Conservation (phyloP, 2,113 vertebrate genomes). For the Leuciscus idus region DNA sequence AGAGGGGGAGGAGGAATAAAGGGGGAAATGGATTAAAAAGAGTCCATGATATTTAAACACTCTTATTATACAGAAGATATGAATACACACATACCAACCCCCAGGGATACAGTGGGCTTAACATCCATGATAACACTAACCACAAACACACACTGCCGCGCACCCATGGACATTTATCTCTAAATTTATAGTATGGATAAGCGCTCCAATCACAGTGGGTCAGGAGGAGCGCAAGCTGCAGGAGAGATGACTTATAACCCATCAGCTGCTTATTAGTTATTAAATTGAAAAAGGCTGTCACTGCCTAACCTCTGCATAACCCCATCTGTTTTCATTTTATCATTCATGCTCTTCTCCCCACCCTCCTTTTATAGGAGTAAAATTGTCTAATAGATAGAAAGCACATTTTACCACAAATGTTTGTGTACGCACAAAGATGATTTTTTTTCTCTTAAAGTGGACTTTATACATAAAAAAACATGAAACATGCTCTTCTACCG, state of each 20-base stretch:
- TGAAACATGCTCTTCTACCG: background rate
- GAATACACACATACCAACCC: background rate
- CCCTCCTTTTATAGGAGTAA: background rate
- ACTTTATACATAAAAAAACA: background rate
- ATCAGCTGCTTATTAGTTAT: conserved; percentile 35
- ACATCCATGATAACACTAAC: conserved; percentile 4
- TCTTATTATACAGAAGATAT: conserved; percentile 43
- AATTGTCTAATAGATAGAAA: background rate
- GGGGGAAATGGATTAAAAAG: conserved; percentile 44
- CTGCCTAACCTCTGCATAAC: conserved; percentile 33
- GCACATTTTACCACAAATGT: background rate
- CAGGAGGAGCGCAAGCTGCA: conserved; percentile 23
- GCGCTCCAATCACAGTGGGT: conserved; percentile 22
- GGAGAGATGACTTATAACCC: conserved; percentile 33
- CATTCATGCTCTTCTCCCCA: background rate
- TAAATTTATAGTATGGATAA: conserved; percentile 45
- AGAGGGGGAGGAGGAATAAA: conserved; percentile 4
- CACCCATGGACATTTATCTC: conserved; percentile 32
- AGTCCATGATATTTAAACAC: conserved; percentile 57
- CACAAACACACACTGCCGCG: background rate
- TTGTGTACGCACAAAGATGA: background rate
- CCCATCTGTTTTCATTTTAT: conserved; percentile 38
- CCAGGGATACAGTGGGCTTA: background rate
- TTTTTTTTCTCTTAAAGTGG: background rate
- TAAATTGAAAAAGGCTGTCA: conserved; percentile 38